Evolutionary conservation across 2,113 vertebrate species (phyloP).

Genomic region (Alosa alosa): DNA sequence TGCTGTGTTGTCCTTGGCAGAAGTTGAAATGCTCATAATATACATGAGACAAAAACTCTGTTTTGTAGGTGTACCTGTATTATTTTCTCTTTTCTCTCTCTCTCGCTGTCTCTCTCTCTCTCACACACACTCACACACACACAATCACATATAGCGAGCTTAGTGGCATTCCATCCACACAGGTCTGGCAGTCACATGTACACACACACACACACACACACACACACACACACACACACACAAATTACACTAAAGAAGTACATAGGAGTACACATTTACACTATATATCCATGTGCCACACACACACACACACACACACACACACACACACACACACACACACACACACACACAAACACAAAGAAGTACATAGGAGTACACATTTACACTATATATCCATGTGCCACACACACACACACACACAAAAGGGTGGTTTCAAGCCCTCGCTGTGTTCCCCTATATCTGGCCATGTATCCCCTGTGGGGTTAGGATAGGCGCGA

Average conservation of each 20-base stretch:
- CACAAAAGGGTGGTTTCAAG: conserved; percentile 22
- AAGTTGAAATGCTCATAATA: neutral
- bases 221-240: too few species aligned
- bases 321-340: too few species aligned
- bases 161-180: neutral
- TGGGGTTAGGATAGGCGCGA: neutral
- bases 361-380: too few species aligned
- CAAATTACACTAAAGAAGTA: too few species aligned
- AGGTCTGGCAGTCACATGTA: neutral
- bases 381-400: too few species aligned
- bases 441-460: conserved; percentile 9
- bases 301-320: neutral
- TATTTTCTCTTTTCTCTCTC: neutral
- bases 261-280: too few species aligned
- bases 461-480: conserved; percentile 18
- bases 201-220: conserved; percentile 21
- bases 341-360: too few species aligned
- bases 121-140: neutral
- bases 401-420: neutral
- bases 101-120: neutral
- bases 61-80: too few species aligned
- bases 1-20: neutral
- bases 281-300: too few species aligned
- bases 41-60: neutral
- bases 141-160: neutral